Evolutionary conservation across 2,113 vertebrate genomes (phyloP).

Genomic region (Eurystomus gularis): DNA sequence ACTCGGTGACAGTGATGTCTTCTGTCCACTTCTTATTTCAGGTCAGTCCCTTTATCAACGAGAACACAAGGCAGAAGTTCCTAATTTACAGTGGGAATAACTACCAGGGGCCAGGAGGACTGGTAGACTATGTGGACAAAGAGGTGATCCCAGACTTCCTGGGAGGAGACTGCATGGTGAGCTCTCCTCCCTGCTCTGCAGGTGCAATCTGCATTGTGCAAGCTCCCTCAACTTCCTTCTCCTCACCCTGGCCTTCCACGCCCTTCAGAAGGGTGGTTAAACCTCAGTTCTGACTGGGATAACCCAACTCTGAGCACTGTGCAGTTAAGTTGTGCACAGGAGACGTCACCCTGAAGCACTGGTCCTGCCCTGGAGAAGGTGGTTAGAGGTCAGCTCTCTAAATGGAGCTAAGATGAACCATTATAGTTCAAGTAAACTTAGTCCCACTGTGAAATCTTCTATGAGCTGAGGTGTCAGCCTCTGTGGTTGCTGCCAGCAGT

Average conservation of each 20-base stretch:
- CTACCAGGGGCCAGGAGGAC: conserved; percentile 83
- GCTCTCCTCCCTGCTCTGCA: background rate
- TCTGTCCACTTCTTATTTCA: background rate
- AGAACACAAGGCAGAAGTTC: conserved; percentile 85
- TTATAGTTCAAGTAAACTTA: background rate
- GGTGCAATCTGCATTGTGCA: background rate
- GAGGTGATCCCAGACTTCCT: conserved; percentile 85
- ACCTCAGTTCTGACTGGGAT: background rate
- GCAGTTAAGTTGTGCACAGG: too few species aligned
- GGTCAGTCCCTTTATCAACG: conserved; percentile 88
- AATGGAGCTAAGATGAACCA: background rate
- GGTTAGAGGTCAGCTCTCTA: background rate
- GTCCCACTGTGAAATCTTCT: background rate
- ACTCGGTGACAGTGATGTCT: background rate
- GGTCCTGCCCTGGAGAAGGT: background rate
- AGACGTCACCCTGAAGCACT: background rate
- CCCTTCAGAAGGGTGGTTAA: background rate
- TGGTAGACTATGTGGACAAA: conserved; percentile 82
- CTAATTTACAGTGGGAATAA: conserved; percentile 85
- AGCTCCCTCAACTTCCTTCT: background rate
- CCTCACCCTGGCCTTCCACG: background rate
- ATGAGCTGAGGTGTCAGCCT: background rate
- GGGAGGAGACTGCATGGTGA: conserved; percentile 84
- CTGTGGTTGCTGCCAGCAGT: background rate
- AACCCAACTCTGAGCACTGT: background rate